phyloP scores from a whole-genome alignment of 2,888 invertebrate genomes.

The Linyphia triangularis region DNA sequence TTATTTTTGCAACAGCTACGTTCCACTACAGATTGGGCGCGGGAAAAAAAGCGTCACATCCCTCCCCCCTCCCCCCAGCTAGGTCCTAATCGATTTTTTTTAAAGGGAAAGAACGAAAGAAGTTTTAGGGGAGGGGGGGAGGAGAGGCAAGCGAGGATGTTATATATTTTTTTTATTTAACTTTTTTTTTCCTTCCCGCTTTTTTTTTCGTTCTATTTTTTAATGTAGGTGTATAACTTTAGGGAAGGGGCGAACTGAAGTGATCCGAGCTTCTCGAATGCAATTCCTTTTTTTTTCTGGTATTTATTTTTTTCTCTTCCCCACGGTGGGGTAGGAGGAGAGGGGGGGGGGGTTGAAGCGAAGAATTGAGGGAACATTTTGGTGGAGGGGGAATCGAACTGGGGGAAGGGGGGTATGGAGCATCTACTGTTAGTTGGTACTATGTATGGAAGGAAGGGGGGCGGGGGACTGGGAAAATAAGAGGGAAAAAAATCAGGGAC shows the following conservation, averaged over 20 bases:
- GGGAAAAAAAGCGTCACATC: constrained; percentile 37
- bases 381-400: neutral
- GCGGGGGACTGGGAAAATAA: neutral
- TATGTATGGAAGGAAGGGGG: neutral
- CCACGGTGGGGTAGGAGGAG: neutral
- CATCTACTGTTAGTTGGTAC: constrained; percentile 14
- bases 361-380: constrained; percentile 23
- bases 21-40: constrained; percentile 71
- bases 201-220: constrained; percentile 54
- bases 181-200: neutral
- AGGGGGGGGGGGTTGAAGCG: constrained; percentile 2
- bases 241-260: constrained; percentile 31
- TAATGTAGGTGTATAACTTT: constrained; percentile 71
- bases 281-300: constrained; percentile 59
- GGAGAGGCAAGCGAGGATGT: neutral
- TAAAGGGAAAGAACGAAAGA: constrained; percentile 68
- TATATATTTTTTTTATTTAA: constrained; percentile 13
- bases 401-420: constrained; percentile 1
- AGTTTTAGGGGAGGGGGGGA: constrained; percentile 42
- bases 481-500: neutral
- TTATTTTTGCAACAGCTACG: constrained; percentile 16
- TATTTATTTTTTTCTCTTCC: constrained; percentile 47
- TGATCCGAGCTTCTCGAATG: constrained; percentile 55
- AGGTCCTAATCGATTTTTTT: constrained; percentile 71
- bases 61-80: constrained; percentile 13